phyloP scores from a whole-genome alignment of 2,888 invertebrate genomes.

The Dolichomitus sp. region DNA sequence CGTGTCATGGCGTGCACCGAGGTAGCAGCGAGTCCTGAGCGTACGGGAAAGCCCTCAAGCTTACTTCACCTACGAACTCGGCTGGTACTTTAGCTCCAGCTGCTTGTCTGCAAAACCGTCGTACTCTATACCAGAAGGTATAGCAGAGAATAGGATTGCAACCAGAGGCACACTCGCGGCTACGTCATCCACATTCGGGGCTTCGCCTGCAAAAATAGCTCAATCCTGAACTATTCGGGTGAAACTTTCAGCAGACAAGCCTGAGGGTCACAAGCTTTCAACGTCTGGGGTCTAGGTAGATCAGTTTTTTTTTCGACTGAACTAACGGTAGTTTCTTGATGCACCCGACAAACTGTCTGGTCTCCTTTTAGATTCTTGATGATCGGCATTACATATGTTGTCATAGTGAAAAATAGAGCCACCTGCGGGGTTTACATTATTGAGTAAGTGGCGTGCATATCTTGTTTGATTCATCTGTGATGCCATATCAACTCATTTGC shows the following conservation, averaged over 20 bases:
- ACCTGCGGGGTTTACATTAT: too few relatives aligned
- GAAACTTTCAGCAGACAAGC: conserved; percentile 23
- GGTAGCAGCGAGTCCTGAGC: conserved; percentile 23
- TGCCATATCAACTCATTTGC: background rate
- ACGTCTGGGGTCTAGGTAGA: conserved; percentile 2
- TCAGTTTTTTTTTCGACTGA: background rate
- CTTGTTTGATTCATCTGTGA: background rate
- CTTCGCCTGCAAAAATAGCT: conserved; percentile 23
- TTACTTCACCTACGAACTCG: conserved; percentile 48
- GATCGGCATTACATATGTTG: too few relatives aligned
- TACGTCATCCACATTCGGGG: conserved; percentile 28
- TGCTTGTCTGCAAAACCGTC: conserved; percentile 50
- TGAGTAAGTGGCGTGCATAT: too few relatives aligned
- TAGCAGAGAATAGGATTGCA: conserved; percentile 21
- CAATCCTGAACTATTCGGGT: conserved; percentile 33
- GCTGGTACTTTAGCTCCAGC: conserved; percentile 47
- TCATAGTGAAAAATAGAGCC: too few relatives aligned
- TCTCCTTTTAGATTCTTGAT: background rate
- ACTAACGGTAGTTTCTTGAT: background rate
- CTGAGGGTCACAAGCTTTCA: conserved; percentile 21
- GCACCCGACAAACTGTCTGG: background rate
- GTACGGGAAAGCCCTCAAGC: conserved; percentile 61
- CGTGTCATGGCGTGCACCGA: conserved; percentile 30
- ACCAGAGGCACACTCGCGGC: conserved; percentile 18
- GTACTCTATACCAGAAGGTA: conserved; percentile 24